Conservation (phyloP, 2,888 invertebrate species). For the Synanthedon vespiformis region DNA sequence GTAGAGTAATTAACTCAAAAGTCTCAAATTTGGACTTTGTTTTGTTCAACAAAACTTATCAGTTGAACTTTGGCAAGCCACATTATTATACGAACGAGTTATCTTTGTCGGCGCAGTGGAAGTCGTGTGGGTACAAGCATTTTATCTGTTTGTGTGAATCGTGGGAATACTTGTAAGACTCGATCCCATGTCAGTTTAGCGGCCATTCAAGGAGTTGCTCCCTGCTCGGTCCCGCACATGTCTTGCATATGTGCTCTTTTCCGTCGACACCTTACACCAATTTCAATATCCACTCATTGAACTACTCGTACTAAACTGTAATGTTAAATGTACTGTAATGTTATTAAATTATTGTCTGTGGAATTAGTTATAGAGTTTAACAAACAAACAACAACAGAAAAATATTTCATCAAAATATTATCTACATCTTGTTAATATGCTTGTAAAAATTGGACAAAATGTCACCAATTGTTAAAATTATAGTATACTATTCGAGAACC, state of each 20-base stretch:
- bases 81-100: not conserved
- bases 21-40: not conserved
- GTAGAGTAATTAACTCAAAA: too few species aligned
- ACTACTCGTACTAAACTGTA: too few species aligned
- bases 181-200: slow-evolving; percentile 34
- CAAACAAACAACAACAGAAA: too few species aligned
- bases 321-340: too few species aligned
- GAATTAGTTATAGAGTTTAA: too few species aligned
- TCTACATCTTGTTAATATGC: too few species aligned
- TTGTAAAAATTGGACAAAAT: too few species aligned
- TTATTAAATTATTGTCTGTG: too few species aligned
- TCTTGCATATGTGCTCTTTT: slow-evolving; percentile 40
- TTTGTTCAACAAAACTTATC: slow-evolving; percentile 6
- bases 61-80: slow-evolving; percentile 12
- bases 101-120: not conserved
- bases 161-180: slow-evolving; percentile 46
- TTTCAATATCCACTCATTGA: too few species aligned
- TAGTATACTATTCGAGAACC: too few species aligned
- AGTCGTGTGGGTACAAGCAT: slow-evolving; percentile 5
- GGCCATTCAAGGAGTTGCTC: slow-evolving; percentile 47
- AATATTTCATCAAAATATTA: too few species aligned
- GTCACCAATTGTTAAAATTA: too few species aligned
- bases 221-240: slow-evolving; percentile 45
- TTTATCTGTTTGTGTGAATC: slow-evolving; percentile 40
- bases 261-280: not conserved